Conservation (phyloP, 2,888 invertebrate species). For the Harpagoxenus sublaevis region DNA sequence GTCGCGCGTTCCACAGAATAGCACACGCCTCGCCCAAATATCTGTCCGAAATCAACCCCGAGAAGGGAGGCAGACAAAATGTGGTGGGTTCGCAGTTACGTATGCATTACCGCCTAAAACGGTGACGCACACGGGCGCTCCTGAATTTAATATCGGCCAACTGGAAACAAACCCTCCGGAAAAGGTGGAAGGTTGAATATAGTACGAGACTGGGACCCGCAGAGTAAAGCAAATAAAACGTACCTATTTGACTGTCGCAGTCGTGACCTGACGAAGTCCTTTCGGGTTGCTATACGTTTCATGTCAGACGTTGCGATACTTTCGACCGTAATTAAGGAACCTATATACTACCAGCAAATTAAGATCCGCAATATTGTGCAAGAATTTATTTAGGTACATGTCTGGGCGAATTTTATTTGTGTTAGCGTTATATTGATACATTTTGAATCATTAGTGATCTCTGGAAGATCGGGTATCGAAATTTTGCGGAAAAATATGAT, state of each 20-base stretch:
- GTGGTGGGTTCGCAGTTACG: conserved; percentile 47
- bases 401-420: background rate
- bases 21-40: background rate
- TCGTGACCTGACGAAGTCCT: background rate
- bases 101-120: conserved; percentile 66
- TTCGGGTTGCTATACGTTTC: background rate
- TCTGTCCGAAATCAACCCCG: background rate
- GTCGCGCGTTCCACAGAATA: background rate
- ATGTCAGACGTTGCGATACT: background rate
- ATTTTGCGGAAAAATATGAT: background rate
- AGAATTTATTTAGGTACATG: background rate
- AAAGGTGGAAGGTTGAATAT: conserved; percentile 1
- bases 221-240: conserved; percentile 20
- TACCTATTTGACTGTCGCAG: background rate
- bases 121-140: conserved; percentile 55
- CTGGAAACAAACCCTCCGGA: conserved; percentile 65
- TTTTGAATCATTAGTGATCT: background rate
- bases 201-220: background rate
- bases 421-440: background rate
- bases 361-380: background rate
- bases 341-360: background rate
- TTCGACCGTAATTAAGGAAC: background rate
- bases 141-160: conserved; percentile 75
- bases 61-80: conserved; percentile 1
- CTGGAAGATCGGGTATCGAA: background rate